Conservation (phyloP, 2,888 invertebrate species). For the Amblyteles armatorius region DNA sequence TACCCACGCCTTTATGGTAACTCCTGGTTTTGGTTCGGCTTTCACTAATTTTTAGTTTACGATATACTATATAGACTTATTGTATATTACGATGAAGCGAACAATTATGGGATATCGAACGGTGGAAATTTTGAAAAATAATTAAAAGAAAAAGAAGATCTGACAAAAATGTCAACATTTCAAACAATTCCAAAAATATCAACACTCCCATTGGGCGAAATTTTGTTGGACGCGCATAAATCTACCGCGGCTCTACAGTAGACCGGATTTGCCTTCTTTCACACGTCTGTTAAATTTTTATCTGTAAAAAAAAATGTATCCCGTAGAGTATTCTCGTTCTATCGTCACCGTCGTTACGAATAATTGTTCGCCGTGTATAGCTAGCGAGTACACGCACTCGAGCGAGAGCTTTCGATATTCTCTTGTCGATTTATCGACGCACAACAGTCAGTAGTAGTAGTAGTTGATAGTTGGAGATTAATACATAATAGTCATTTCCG, state of each 20-base stretch:
- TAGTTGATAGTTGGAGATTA: slow-evolving; percentile 37
- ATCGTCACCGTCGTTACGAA: neutral
- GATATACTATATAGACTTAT: slow-evolving; percentile 55
- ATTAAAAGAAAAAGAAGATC: no score
- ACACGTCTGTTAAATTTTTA: no score
- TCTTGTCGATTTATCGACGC: slow-evolving; percentile 48
- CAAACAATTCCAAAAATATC: neutral
- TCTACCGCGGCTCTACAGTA: no score
- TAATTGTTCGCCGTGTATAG: slow-evolving; percentile 44
- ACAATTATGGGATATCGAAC: slow-evolving; percentile 29
- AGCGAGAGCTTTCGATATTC: slow-evolving; percentile 55
- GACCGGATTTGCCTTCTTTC: neutral
- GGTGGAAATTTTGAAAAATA: neutral
- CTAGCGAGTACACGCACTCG: slow-evolving; percentile 49
- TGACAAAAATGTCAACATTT: neutral
- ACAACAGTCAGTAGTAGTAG: slow-evolving; percentile 44
- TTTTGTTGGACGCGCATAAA: neutral
- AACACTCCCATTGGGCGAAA: neutral
- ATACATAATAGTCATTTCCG: slow-evolving; percentile 48
- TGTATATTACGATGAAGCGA: slow-evolving; percentile 45
- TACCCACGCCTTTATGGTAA: slow-evolving; percentile 85
- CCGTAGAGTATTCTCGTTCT: neutral
- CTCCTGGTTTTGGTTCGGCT: slow-evolving; percentile 85
- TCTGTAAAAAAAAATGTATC: neutral
- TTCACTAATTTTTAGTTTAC: slow-evolving; percentile 81